Conservation (phyloP, 2,113 vertebrate genomes). For the Eudyptes chrysolophus region DNA sequence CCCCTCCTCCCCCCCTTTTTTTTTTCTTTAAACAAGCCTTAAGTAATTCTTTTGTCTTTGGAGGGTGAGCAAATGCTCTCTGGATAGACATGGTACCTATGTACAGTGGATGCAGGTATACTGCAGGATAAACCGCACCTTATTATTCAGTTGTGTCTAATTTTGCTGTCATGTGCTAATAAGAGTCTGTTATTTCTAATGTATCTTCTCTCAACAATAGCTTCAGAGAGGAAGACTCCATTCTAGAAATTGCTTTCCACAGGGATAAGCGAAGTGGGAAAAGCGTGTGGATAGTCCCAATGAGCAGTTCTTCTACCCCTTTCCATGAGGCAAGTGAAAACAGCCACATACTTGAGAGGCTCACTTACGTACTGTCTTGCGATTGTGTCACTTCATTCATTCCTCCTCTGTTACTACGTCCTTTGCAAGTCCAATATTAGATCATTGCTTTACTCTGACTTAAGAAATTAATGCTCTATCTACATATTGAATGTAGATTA, state of each 20-base stretch:
- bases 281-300: not conserved
- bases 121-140: not conserved
- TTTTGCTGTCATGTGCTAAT: not conserved
- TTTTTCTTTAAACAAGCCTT: not conserved
- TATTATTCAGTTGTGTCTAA: not conserved
- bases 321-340: not conserved
- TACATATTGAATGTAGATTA: not conserved
- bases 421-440: not conserved
- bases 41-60: not conserved
- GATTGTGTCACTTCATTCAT: not conserved
- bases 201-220: not conserved
- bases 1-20: too few relatives aligned
- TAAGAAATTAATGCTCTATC: not conserved
- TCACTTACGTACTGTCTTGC: not conserved
- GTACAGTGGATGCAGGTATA: not conserved
- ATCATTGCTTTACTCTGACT: not conserved
- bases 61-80: not conserved
- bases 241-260: not conserved
- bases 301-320: not conserved
- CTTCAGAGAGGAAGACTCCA: not conserved
- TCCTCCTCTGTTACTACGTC: not conserved
- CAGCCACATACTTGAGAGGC: rapidly evolving
- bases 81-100: not conserved
- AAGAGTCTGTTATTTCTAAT: not conserved
- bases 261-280: not conserved